Evolutionary conservation across 2,888 invertebrate species (phyloP).

Genomic region (Drosophila bunnanda): DNA sequence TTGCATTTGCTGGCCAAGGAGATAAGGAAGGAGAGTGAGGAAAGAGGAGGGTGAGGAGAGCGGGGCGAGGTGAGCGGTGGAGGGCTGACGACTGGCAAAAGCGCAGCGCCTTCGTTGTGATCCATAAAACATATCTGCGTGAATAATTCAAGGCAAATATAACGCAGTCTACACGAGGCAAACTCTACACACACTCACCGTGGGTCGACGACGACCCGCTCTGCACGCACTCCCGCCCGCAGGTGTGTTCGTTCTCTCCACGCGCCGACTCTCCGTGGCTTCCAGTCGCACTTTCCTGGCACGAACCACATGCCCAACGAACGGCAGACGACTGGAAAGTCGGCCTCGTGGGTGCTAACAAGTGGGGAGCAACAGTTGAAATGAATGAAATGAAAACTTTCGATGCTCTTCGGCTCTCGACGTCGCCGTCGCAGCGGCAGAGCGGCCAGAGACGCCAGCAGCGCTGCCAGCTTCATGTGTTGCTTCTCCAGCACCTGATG

Average conservation of each 20-base stretch:
- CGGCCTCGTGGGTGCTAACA: conserved; percentile 75
- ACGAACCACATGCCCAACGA: neutral
- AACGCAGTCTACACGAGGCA: conserved; percentile 71
- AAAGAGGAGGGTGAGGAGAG: neutral
- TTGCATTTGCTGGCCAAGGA: conserved; percentile 58
- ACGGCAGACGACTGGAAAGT: conserved; percentile 23
- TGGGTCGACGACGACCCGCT: neutral
- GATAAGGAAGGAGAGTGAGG: neutral
- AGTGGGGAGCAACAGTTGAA: conserved; percentile 83
- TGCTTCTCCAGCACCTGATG: conserved; percentile 66
- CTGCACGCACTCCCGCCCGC: conserved; percentile 11
- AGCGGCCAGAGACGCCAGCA: conserved; percentile 16
- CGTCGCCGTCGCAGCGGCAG: conserved; percentile 3
- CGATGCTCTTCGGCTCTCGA: conserved; percentile 29
- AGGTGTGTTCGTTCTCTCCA: conserved; percentile 19
- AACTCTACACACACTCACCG: conserved; percentile 25
- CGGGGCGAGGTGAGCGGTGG: neutral
- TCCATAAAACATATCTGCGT: conserved; percentile 67
- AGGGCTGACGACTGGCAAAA: conserved; percentile 55
- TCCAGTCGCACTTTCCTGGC: conserved; percentile 29
- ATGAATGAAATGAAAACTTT: conserved; percentile 65
- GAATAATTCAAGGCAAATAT: conserved; percentile 76
- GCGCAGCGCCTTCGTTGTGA: conserved; percentile 60
- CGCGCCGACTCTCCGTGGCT: conserved; percentile 10
- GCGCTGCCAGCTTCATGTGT: conserved; percentile 63